Evolutionary conservation across 2,888 invertebrate genomes (phyloP).

Genomic region (Ecliptopera silaceata): DNA sequence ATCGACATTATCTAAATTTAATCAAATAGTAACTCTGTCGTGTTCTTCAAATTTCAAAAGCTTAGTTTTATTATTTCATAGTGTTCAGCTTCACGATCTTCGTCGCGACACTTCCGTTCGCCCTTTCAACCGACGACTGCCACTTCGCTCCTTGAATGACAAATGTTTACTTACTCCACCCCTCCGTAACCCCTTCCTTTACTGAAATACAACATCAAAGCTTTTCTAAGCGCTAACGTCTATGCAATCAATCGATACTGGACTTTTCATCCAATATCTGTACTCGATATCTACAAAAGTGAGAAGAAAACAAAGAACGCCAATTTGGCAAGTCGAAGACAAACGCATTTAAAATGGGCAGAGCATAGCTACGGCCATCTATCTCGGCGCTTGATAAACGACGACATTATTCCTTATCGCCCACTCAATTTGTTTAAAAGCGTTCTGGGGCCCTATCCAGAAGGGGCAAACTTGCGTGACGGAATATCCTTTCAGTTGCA

Average conservation of each 20-base stretch:
- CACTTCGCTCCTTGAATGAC: conserved; percentile 58
- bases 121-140: conserved; percentile 49
- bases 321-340: conserved; percentile 81
- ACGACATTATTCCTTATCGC: conserved; percentile 83
- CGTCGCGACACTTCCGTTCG: conserved; percentile 40
- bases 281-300: conserved; percentile 54
- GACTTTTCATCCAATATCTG: conserved; percentile 45
- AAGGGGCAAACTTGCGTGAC: no score
- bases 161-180: conserved; percentile 69
- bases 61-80: conserved; percentile 33
- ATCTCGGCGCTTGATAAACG: conserved; percentile 81
- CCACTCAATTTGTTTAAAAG: conserved; percentile 84
- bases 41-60: background rate
- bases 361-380: conserved; percentile 80
- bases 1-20: no score
- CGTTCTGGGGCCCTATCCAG: no score
- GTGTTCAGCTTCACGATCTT: conserved; percentile 36
- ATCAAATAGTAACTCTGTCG: background rate
- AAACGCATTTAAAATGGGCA: conserved; percentile 83
- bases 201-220: conserved; percentile 48
- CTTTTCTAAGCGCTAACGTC: conserved; percentile 43
- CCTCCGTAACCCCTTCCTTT: conserved; percentile 53
- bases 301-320: conserved; percentile 75
- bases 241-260: conserved; percentile 46
- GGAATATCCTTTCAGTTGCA: no score